Evolutionary conservation across 1,140 invertebrate species (phyloP).

Genomic region (Telenomus remus): DNA sequence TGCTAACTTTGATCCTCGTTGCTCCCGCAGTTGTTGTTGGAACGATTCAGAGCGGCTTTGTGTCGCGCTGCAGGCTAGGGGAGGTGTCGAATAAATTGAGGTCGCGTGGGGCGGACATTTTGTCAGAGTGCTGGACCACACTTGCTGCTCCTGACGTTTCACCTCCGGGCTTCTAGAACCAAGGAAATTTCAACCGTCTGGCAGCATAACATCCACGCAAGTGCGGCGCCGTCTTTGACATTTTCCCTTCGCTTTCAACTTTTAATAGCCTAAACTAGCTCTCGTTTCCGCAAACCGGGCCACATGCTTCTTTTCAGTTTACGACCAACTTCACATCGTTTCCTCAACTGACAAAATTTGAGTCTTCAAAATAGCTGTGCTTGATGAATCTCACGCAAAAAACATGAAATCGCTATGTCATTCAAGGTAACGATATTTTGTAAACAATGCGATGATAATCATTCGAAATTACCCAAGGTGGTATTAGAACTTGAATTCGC

Average conservation of each 20-base stretch:
- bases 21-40: conserved; percentile 11
- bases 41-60: conserved; percentile 67
- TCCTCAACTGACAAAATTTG: background rate
- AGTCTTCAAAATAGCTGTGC: no score
- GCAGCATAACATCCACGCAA: conserved; percentile 29
- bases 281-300: conserved; percentile 15
- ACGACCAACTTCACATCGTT: background rate
- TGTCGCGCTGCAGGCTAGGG: conserved; percentile 68
- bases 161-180: conserved; percentile 58
- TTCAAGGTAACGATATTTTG: conserved; percentile 18
- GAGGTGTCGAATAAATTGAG: conserved; percentile 75
- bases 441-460: no score
- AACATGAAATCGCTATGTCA: conserved; percentile 23
- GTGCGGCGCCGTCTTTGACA: conserved; percentile 48
- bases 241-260: conserved; percentile 45
- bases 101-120: conserved; percentile 74
- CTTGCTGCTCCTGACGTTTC: conserved; percentile 51
- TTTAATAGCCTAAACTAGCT: conserved; percentile 8
- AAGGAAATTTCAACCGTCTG: conserved; percentile 55
- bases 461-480: background rate
- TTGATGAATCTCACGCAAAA: background rate
- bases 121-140: conserved; percentile 67
- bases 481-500: conserved; percentile 21
- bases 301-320: conserved; percentile 4
- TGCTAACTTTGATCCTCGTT: conserved; percentile 34